Conservation (phyloP, 2,113 vertebrate species). For the Agapornis roseicollis region DNA sequence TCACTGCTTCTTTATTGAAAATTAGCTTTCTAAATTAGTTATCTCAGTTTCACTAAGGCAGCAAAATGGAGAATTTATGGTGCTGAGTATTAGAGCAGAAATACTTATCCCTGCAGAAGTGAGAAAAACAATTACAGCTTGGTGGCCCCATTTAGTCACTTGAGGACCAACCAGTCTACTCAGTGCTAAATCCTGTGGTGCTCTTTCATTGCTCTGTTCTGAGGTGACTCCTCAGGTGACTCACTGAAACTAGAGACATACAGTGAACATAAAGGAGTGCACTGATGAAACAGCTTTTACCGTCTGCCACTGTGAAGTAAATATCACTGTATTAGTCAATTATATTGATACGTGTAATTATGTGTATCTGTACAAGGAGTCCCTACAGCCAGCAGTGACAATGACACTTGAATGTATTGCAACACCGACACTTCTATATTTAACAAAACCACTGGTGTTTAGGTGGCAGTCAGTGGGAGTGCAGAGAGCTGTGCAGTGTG, state of each 20-base stretch:
- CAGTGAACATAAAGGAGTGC: background rate
- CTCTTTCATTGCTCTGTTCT: background rate
- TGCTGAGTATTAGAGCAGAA: background rate
- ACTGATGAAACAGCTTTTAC: background rate
- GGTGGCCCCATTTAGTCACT: background rate
- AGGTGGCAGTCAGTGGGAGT: background rate
- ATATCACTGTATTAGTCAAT: background rate
- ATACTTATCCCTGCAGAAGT: background rate
- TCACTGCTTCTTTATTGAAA: background rate
- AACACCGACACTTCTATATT: background rate
- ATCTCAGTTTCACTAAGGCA: background rate
- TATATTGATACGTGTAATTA: background rate
- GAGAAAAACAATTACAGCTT: background rate
- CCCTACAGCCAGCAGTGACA: background rate
- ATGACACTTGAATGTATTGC: background rate
- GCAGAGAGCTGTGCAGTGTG: background rate
- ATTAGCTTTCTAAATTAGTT: background rate
- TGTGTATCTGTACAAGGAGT: background rate
- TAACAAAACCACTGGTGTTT: background rate
- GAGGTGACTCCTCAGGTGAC: background rate
- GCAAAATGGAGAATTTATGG: background rate
- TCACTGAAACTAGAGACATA: background rate
- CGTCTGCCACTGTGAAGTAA: background rate
- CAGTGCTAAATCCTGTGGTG: accelerated
- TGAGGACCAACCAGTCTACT: accelerated